Base-by-base conservation (phyloP, 2,888 invertebrate species). In the Cotesia congregata region DNA sequence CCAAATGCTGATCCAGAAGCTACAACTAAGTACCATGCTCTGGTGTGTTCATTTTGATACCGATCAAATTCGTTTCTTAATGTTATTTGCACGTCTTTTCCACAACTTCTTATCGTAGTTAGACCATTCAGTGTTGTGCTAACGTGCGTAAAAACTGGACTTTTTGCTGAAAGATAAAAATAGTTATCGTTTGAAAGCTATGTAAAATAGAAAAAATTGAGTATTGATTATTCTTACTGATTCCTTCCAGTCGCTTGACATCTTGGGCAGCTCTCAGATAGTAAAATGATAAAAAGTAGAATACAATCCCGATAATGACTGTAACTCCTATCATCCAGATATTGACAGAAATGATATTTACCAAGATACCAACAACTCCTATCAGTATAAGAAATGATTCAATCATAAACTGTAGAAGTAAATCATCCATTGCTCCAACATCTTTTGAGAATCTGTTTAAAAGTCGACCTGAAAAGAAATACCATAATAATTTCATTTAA, bases 91-190 rank as follows among this genome's bases (percentile, higher is more conserved):
- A 91, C 90, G 1, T 88, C 84, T 1, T 94, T 93, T 12, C 93
- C 92, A 3, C 94, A 94, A 2, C 97, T 94, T 79, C 98, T 91
- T 76, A 98, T 97, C 0, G 97, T 97, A 59, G 95, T 93, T 41
- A 98, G 91, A 0, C 98, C 98, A 80, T 94, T 93, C 1, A 98
- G 90, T 0, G 96, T 94, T 0, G 97, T 94, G 6, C 95, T 94
- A 82, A 98, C 93, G 87, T 98, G 97, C 0, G 97, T 95, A 88
- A 97, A 98, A 0, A 98, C 94, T 0, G 98, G 98, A 89, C 97
- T 97, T 78, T 95, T 91, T 6, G 92, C 93, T 88, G 72, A 70
- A 50, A 6, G 9, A 2, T 50, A 50, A 50, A 50, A 50, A 3
- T 3, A 30, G 30, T 30, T 30, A 30, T 30, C 3, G 30, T 50